These are phyloP conservation scores for Cephalotes varians DNA, from an alignment of 2,888 invertebrate species.

Conservation along the genomic window DNA sequence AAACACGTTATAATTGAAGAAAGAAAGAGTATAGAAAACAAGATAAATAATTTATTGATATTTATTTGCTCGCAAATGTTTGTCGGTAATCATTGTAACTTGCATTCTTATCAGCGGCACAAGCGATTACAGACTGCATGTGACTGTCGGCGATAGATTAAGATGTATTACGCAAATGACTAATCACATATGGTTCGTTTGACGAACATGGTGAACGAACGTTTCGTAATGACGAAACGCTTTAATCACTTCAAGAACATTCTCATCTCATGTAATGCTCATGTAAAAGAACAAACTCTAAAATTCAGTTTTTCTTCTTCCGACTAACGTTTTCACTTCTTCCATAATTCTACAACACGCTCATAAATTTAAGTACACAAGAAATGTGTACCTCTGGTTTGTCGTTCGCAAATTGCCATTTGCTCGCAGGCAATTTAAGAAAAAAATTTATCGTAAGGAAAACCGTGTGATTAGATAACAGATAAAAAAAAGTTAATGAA, in stretches of 20 bases:
- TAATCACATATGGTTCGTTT: not conserved
- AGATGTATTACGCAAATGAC: constrained; percentile 31
- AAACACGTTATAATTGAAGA: not conserved
- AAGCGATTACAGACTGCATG: constrained; percentile 29
- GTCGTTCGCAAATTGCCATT: not conserved
- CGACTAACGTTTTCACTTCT: not conserved
- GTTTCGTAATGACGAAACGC: not conserved
- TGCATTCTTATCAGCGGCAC: constrained; percentile 16
- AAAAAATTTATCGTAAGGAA: not conserved
- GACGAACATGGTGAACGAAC: not conserved
- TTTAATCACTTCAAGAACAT: not conserved
- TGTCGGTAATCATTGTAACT: not conserved
- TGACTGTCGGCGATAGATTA: constrained; percentile 32
- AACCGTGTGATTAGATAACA: not conserved
- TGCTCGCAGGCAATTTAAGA: constrained; percentile 8
- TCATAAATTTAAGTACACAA: not conserved
- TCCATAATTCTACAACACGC: not conserved
- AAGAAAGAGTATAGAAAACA: not conserved
- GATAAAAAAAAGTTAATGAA: not conserved
- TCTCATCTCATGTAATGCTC: not conserved
- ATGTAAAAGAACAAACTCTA: not conserved
- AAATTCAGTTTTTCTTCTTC: not conserved
- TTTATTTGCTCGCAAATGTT: constrained; percentile 9
- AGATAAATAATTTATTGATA: constrained; percentile 9
- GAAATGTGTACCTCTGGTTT: not conserved